phyloP scores from a whole-genome alignment of 2,113 vertebrate species.

The Elachura formosa region DNA sequence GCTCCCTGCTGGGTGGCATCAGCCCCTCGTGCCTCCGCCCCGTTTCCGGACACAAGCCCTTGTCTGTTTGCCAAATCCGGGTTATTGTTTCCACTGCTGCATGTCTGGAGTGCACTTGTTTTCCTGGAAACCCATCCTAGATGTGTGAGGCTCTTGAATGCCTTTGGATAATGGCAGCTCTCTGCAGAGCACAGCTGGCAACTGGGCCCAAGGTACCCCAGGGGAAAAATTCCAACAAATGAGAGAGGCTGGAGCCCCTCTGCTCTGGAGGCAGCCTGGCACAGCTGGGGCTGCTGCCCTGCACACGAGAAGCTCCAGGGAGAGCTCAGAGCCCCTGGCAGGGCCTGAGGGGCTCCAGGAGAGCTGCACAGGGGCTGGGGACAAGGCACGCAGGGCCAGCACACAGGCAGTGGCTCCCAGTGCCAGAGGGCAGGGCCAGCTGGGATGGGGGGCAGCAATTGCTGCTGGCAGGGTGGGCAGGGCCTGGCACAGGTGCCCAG shows the following conservation, averaged over 20 bases:
- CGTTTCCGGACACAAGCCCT: neutral
- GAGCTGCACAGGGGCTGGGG: neutral
- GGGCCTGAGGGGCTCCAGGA: neutral
- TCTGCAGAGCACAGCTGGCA: fast-evolving
- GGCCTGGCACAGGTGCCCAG: neutral
- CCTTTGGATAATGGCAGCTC: neutral
- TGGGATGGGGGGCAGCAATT: neutral
- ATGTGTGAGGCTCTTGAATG: neutral
- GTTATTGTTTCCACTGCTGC: neutral
- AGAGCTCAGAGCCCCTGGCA: neutral
- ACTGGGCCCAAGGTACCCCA: fast-evolving
- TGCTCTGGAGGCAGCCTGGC: neutral
- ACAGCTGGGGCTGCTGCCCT: fast-evolving
- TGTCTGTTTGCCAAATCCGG: neutral
- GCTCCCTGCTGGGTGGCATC: neutral
- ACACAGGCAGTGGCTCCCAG: neutral
- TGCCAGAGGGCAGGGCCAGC: neutral
- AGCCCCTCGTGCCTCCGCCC: neutral
- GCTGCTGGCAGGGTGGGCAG: fast-evolving
- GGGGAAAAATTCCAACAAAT: neutral
- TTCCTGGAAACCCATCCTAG: neutral
- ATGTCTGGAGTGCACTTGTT: neutral
- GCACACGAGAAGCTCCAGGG: neutral
- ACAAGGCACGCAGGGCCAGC: neutral
- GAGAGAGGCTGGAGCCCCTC: neutral